Base-by-base conservation (phyloP, 2,888 invertebrate genomes). In the Drosophila tanythrix region DNA sequence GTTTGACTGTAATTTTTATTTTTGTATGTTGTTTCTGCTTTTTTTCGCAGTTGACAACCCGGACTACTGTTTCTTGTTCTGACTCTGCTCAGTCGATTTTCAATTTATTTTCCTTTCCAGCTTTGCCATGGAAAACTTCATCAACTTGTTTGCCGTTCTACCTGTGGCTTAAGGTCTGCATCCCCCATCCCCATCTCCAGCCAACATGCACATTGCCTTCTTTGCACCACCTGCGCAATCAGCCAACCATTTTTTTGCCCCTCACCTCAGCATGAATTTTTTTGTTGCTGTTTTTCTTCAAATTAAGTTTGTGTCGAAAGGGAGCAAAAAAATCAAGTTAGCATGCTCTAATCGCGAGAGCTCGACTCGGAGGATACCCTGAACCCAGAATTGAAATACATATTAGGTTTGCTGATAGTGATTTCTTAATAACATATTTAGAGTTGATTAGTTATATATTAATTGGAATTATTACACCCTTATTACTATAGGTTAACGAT, bases 141-240 rank as follows among this genome's bases (percentile, higher is more conserved):
- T 89, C 85, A 87, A 85, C 84, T 74, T 86, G 86, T 85, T 81
- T 76, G 74, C 61, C 72, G 50, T 29, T 84, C 71, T 87, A 87
- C 88, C 88, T 85, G 84, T 87, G 87, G 89, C 89, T 85, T 89
- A 87, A 88, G 83, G 88, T 74, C 73, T 31, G 69, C 58, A 52
- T 25, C 46, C 40, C 11, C 35, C 53, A 35, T 3, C 27, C 33
- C 38, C 13, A 27, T 40, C n/a, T 29, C 29, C 33, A 40, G 7
- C 43, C 51, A 10, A 8, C 18, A 18, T 27, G n/a, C 60, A 13
- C 21, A 53, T 36, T 8, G 6, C 76, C 64, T 68, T 67, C 69
- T 21, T 31, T 63, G 58, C 51, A 60, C 89, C 88, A 87, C 80
- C 82, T 63, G 56, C 51, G 66, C 87, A 85, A 87, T 80, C 82